Evolutionary conservation across 2,888 invertebrate species (phyloP).

Genomic region (Capitulum mitella): DNA sequence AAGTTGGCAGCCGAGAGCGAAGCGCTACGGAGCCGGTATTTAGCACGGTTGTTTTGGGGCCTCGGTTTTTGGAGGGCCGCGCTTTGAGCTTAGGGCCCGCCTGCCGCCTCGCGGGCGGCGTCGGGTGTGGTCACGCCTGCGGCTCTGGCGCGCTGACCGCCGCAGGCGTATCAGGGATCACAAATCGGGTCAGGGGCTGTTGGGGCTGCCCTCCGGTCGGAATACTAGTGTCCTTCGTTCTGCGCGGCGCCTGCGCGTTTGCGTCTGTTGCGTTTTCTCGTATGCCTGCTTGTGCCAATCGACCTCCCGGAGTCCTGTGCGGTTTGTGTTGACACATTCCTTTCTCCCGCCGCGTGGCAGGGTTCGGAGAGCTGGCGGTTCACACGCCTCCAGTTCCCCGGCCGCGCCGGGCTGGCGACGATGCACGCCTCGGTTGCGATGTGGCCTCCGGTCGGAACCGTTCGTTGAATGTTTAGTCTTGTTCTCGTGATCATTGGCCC

Average conservation of each 20-base stretch:
- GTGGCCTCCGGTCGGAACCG: neutral
- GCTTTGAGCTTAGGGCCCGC: conserved; percentile 1
- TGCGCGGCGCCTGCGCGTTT: neutral
- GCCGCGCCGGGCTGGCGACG: neutral
- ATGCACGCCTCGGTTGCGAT: neutral
- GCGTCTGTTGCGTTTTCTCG: neutral
- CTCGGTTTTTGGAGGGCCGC: neutral
- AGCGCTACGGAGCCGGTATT: neutral
- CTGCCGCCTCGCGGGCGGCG: neutral
- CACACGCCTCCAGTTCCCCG: too few relatives aligned
- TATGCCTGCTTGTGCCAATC: conserved; percentile 1
- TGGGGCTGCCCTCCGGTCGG: neutral
- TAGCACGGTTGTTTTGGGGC: neutral
- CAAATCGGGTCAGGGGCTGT: neutral
- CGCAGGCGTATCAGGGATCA: conserved; percentile 10
- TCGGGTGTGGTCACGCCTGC: neutral
- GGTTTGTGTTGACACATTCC: conserved; percentile 4
- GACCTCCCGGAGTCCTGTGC: neutral
- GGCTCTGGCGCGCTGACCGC: neutral
- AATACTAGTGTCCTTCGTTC: neutral
- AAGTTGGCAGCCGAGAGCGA: neutral
- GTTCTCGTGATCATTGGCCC: neutral
- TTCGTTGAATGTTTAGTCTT: neutral
- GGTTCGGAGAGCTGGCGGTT: too few relatives aligned
- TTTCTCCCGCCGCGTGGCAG: neutral